Evolutionary conservation across 2,113 vertebrate genomes (phyloP), one percentile per base, ranked within the genome.

Genomic region (Bambusicola thoracicus): DNA sequence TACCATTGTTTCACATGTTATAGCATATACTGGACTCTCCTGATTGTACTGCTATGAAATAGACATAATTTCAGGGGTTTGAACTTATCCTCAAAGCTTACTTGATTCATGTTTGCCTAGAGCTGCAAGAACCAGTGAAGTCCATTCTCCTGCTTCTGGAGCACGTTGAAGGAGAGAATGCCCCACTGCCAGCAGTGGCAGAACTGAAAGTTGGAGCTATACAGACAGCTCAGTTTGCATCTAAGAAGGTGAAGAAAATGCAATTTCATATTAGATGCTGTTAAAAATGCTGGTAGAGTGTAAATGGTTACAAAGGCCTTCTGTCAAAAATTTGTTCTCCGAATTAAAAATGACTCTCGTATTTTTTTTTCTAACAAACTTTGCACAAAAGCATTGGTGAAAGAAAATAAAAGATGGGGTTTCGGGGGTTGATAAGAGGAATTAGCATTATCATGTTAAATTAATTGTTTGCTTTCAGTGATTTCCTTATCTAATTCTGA

Each of bases 191-290:
- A 5, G 98, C 98, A 43, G 87, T 95, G 67, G 95, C 98, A 15
- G 97, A 98, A 81, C 96, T 99, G 91, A 97, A 97, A 10, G 97
- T 99, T 13, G 99, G 99, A 94, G 99, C 98, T 48, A 98, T 99
- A 56, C 87, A 85, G 21, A 96, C 98, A 66, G 62, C 96, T 44
- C 97, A 92, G 73, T 67, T 94, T 32, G 77, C 95, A 5, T 34
- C 82, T 3, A 99, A 98, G 95, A 99, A 99, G 98, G 99, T 99
- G 97, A 92, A 49, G 41, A 17, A 9, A 53, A 40, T 27, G 36
- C 32, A 14, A 7, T 4, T 62, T 65, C 62, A 7, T 79, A 30
- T 48, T n/a, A 25, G 67, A 22, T 2, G 10, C 65, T 49, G 2
- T 17, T 2, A 56, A 41, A 38, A 70, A 49, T 15, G 32, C 59